These are phyloP conservation scores for Myiagra hebetior DNA, from an alignment of 2,113 vertebrate genomes.

Conservation along the genomic window DNA sequence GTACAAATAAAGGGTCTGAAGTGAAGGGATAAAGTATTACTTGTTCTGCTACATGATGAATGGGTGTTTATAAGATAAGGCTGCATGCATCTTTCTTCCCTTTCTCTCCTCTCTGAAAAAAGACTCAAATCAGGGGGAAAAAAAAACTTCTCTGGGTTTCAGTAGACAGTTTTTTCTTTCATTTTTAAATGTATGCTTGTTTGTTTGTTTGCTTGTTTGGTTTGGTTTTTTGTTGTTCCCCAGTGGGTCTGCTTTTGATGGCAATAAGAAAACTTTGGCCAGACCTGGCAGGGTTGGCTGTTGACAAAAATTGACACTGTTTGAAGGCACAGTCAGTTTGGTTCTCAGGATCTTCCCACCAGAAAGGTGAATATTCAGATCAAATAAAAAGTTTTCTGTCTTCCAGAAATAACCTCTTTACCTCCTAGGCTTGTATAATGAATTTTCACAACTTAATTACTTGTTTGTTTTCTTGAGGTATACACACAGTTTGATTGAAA, in stretches of 20 bases:
- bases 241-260: not conserved
- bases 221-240: not conserved
- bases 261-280: not conserved
- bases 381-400: not conserved
- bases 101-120: not conserved
- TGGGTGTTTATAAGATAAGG: not conserved
- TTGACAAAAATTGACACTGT: not conserved
- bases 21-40: slow-evolving; percentile 32
- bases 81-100: not conserved
- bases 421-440: not conserved
- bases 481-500: not conserved
- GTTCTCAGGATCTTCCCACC: not conserved
- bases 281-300: not conserved
- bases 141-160: not conserved
- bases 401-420: not conserved
- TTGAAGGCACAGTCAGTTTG: not conserved
- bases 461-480: not conserved
- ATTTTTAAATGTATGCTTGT: not conserved
- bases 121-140: not conserved
- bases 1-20: not conserved
- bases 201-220: not conserved
- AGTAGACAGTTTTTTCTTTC: not conserved
- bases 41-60: slow-evolving; percentile 42
- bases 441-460: not conserved
- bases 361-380: not conserved